A percentile compares a stretch with the other conserved stretches of the same genome.
phyloP scores from a whole-genome alignment of 2,888 invertebrate species.

The Orgyia antiqua region DNA sequence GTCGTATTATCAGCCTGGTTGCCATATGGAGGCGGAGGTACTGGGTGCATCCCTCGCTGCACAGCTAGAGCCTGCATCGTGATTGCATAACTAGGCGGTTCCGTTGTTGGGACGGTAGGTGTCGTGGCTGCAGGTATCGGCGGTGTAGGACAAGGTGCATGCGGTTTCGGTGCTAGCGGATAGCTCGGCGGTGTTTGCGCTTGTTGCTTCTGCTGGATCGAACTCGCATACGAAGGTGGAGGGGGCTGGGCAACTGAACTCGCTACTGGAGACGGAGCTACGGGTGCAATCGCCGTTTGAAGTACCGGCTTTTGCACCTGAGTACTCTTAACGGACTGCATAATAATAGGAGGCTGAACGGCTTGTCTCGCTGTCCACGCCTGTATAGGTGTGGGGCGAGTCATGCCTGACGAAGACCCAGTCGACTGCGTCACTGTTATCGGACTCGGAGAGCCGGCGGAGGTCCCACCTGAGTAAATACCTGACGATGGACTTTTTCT shows the following conservation, averaged over 20 bases:
- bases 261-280: conserved; percentile 80
- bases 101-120: conserved; percentile 85
- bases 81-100: conserved; percentile 94
- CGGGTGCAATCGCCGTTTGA: conserved; percentile 96
- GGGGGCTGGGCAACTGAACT: conserved; percentile 79
- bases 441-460: conserved; percentile 90
- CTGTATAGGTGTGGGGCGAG: conserved; percentile 88
- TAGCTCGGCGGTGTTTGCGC: conserved; percentile 70
- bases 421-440: conserved; percentile 83
- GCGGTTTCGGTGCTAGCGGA: conserved; percentile 71
- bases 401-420: conserved; percentile 81
- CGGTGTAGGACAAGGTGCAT: conserved; percentile 72
- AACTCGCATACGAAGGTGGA: conserved; percentile 89
- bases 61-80: conserved; percentile 91
- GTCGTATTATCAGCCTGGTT: conserved; percentile 56
- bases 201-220: conserved; percentile 86
- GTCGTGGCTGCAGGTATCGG: conserved; percentile 56
- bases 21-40: conserved; percentile 84
- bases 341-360: conserved; percentile 95
- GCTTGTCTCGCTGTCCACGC: conserved; percentile 93
- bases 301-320: conserved; percentile 96
- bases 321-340: conserved; percentile 97
- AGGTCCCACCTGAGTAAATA: conserved; percentile 89
- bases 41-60: conserved; percentile 82
- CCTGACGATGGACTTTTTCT: conserved; percentile 92